Evolutionary conservation across 1,140 invertebrate genomes (phyloP), one percentile per base, ranked within the genome.

Genomic region (Hyles euphorbiae): DNA sequence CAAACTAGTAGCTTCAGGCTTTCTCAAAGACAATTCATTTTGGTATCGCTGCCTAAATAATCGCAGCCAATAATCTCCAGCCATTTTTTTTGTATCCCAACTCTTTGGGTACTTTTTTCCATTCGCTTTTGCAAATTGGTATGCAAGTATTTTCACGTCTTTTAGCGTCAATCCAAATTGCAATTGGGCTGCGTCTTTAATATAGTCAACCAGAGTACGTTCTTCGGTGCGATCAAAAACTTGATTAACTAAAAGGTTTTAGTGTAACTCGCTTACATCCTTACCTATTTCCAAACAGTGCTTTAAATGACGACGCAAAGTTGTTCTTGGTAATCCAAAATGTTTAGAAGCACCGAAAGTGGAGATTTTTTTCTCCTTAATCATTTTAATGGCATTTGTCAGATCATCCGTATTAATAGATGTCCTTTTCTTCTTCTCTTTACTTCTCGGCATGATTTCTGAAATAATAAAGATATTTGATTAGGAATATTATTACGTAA

Each of bases 151-250:
- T 60, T 56, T 65, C 54, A 65, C 49, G 54, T 65, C 54, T 65
- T 60, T 60, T 60, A 65, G 50, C 36, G 63, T 65, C 54, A 56
- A 60, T 56, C 58, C 63, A 65, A 65, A 65, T 57, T 60, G 58
- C 40, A 60, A 53, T 22, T 53, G 47, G 12, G 63, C 63, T 65
- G 54, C 63, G 45, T 65, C 60, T 57, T 64, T 63, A 57, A 65
- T 68, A 65, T 61, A 66, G 48, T 65, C 54, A 45, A 60, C 56
- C 47, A 65, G 58, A 44, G 7, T 59, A 52, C 34, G 34, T 40
- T 65, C 56, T 66, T 62, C 46, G 4, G 46, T 5, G 22, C n/a
- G 46, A 11, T 10, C 22, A 22, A 22, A 22, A 22, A 22, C 22
- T 22, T 22, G 22, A 22, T 22, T 22, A 22, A 22, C 22, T 22